Base-by-base conservation (phyloP, 2,113 vertebrate genomes). In the Hystrix brachyura region DNA sequence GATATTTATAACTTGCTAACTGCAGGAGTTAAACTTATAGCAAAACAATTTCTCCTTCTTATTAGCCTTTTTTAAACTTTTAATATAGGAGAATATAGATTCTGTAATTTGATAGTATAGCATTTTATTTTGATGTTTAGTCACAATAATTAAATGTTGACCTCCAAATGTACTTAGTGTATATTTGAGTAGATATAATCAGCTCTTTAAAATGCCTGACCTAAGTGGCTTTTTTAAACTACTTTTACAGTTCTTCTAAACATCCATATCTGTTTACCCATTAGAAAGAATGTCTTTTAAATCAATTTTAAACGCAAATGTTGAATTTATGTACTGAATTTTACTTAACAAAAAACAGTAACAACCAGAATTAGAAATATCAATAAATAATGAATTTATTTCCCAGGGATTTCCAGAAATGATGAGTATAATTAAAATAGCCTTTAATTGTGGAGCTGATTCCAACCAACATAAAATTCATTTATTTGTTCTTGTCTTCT, bases 131-230 rank as follows among this genome's bases (percentile, higher is more conserved):
- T 94, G 80, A 87, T 27, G 12, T 83, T 97, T 93, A 94, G 89
- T 27, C 27, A 74, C 25, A 87, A 95, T 94, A 85, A 95, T 95
- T 48, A 97, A 96, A 96, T 93, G 25, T 82, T 95, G 60, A 86
- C 97, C 95, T 98, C 94, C 82, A 88, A 81, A 62, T 94, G 55
- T 83, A 93, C 51, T 97, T 96, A 89, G 34, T 69, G 48, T 65
- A 12, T 90, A 93, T 59, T 92, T 83, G 57, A 86, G 59, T 96
- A 97, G 5, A 93, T 90, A 93, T 72, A 94, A 48, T 64, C 83
- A 97, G 85, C 83, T 98, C 78, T 90, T 96, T 95, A 84, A 97
- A 96, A 90, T 48, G 79, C 81, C 86, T 97, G 48, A 38, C 19
- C 89, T 86, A 94, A 86, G 25, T 62, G 34, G 4, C 13, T 17